Percentiles rank a stretch among this genome's conserved stretches.
Evolutionary conservation across 2,113 vertebrate species (phyloP).

Genomic region (Parus major): DNA sequence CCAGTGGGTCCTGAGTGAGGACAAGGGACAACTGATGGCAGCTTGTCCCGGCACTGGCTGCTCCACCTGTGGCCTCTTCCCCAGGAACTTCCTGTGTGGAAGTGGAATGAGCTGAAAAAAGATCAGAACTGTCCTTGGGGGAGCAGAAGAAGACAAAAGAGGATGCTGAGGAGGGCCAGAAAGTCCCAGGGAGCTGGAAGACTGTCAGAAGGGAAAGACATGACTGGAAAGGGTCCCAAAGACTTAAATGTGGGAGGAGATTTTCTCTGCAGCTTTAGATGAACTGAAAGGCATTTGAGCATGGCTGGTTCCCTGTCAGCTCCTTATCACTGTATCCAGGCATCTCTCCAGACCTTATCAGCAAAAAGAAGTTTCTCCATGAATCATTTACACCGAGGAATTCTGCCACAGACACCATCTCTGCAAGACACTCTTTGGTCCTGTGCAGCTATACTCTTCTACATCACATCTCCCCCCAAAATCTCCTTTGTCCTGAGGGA

Average conservation of each 20-base stretch:
- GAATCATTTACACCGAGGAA: background rate
- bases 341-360: background rate
- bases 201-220: constrained; percentile 1
- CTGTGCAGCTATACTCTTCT: background rate
- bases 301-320: constrained; percentile 5
- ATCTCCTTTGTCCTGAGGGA: background rate
- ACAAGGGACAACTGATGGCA: background rate
- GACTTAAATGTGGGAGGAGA: background rate
- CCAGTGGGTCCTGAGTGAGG: background rate
- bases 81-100: background rate
- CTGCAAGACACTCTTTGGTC: background rate
- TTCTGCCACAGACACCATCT: background rate
- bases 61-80: background rate
- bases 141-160: background rate
- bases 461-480: background rate
- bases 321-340: background rate
- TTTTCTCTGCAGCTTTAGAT: background rate
- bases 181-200: background rate
- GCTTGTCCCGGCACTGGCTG: background rate
- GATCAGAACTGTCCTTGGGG: background rate
- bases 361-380: background rate
- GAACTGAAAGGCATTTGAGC: background rate
- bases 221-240: constrained; percentile 2
- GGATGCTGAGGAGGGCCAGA: background rate
- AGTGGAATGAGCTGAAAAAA: background rate